Conservation (phyloP, 2,888 invertebrate genomes). For the Hydrotaea diabolus region DNA sequence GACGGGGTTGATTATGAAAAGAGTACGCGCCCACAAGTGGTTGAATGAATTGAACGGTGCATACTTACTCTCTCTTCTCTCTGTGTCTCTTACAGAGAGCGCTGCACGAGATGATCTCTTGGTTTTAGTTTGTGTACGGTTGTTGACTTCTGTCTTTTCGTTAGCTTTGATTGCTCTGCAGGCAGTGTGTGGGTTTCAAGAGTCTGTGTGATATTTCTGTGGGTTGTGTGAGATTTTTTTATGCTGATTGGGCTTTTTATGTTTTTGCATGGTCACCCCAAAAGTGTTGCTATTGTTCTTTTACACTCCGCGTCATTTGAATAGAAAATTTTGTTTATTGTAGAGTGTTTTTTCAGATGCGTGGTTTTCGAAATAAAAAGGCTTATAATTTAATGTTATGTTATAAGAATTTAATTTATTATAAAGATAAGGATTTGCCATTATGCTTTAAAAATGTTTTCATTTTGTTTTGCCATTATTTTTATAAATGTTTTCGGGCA, state of each 20-base stretch:
- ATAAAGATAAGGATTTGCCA: no score
- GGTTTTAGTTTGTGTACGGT: neutral
- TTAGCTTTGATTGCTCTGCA: neutral
- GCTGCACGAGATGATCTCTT: neutral
- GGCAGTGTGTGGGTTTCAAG: slow-evolving; percentile 16
- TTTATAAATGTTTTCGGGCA: no score
- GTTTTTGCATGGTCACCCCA: neutral
- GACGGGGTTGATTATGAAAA: neutral
- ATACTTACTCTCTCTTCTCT: neutral
- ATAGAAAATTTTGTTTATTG: no score
- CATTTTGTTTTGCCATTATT: no score
- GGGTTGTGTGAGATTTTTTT: neutral
- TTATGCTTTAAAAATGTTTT: no score
- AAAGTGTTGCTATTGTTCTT: neutral
- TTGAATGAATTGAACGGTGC: no score
- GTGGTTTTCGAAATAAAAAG: no score
- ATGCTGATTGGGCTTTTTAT: no score
- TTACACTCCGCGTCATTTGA: no score
- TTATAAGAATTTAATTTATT: no score
- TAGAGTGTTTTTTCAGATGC: no score
- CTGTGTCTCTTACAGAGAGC: neutral
- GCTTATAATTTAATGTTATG: no score
- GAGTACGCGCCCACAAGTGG: neutral
- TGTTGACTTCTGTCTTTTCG: neutral
- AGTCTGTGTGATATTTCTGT: slow-evolving; percentile 1